Percentiles rank a stretch among this genome's conserved stretches.
phyloP scores from a whole-genome alignment of 2,113 vertebrate species.

The Heteronetta atricapilla region DNA sequence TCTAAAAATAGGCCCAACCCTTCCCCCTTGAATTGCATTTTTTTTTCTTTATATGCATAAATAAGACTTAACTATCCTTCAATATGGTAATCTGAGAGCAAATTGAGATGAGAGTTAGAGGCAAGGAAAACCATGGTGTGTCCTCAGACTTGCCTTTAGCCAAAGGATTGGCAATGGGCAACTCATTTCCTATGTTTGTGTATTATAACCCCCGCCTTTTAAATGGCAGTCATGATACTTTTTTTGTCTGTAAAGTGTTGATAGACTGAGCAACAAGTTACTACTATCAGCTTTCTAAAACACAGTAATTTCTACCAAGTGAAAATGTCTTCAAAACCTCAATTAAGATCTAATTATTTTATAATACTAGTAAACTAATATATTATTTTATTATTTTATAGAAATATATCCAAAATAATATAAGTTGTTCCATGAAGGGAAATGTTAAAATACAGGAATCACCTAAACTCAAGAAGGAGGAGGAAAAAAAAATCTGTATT shows the following conservation, averaged over 20 bases:
- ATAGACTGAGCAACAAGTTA: neutral
- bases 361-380: neutral
- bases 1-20: neutral
- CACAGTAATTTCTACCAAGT: neutral
- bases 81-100: neutral
- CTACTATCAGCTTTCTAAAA: neutral
- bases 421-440: neutral
- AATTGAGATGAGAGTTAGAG: neutral
- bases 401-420: neutral
- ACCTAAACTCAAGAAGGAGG: neutral
- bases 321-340: neutral
- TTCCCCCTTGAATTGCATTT: neutral
- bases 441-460: neutral
- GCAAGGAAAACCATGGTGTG: neutral
- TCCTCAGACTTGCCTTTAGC: neutral
- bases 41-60: neutral
- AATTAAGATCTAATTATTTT: neutral
- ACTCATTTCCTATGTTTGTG: neutral
- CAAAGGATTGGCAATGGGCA: neutral
- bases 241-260: neutral
- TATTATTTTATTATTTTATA: neutral
- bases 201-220: neutral
- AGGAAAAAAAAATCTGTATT: neutral
- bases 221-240: neutral
- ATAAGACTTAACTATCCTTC: neutral